Evolutionary conservation across 2,888 invertebrate genomes (phyloP), one percentile per base, ranked within the genome.

Genomic region (Parascotia fuliginaria): DNA sequence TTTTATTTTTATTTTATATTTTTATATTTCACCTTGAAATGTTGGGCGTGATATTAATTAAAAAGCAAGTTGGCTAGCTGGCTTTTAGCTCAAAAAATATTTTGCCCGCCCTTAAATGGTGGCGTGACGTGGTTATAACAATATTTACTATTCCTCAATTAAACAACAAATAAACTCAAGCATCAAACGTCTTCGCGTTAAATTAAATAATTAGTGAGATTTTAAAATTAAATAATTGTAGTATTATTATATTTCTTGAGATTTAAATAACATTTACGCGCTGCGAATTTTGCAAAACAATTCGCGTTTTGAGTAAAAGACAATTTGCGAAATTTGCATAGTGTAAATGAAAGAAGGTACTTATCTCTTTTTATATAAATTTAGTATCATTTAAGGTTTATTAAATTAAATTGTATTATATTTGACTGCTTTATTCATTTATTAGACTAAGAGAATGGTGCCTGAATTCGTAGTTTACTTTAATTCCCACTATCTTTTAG

Each of bases 381-480:
- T 37, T 27, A 37, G 39, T 49, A 42, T 32, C 45, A 27, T 62
- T 55, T 38, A 42, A 19, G 9, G 29, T 49, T 60, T 42, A 51
- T 29, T 33, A 36, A 50, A 52, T 60, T 19, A 24, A 36, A 54
- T 42, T 48, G 28, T 42, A 50, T 34, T 31, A 33, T 54, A 34
- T 49, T 16, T n/a, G 48, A 47, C 29, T 19, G 42, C 33, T 61
- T 55, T 44, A 33, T 51, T 58, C 37, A 39, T 77, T 70, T 73
- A 59, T 79, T 87, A 87, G 85, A 75, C 77, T 89, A 87, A 87
- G 85, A 83, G 73, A 82, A 87, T 61, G 81, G 89, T 89, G 89
- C 89, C 88, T 88, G 73, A 79, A 81, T 75, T 77, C 69, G 65
- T 75, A 70, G 60, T 70, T 73, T 67, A 67, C 56, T 73, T 83